phyloP scores from a whole-genome alignment of 2,888 invertebrate species.

The Metalampra italica region DNA sequence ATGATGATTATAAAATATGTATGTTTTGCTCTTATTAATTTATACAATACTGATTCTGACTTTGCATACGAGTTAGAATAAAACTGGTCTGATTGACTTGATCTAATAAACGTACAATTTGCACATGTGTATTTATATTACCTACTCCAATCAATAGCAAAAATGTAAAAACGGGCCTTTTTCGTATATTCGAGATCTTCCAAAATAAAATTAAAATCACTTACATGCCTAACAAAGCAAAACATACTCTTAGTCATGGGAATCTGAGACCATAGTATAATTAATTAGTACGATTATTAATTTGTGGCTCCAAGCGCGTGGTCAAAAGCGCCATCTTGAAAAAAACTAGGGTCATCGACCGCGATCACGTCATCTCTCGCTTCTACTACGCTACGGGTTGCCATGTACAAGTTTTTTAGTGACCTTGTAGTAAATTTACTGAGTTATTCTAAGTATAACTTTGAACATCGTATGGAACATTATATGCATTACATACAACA shows the following conservation, averaged over 20 bases:
- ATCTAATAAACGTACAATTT: too few species aligned
- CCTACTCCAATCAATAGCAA: not conserved
- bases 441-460: not conserved
- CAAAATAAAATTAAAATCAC: not conserved
- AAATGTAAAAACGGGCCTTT: too few species aligned
- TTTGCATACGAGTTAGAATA: conserved; percentile 19
- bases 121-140: too few species aligned
- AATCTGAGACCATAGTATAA: not conserved
- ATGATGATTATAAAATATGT: too few species aligned
- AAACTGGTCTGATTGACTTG: too few species aligned
- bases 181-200: not conserved
- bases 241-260: conserved; percentile 5
- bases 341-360: conserved; percentile 27
- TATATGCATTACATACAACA: too few species aligned
- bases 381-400: conserved; percentile 15
- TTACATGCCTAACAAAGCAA: conserved; percentile 6
- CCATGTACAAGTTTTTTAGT: conserved; percentile 25
- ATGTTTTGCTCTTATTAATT: too few species aligned
- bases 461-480: too few species aligned
- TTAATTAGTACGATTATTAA: conserved; percentile 15
- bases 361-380: conserved; percentile 30
- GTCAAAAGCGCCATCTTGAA: conserved; percentile 33
- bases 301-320: conserved; percentile 16
- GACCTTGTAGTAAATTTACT: conserved; percentile 26
- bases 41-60: too few species aligned